A percentile compares a stretch with the other conserved stretches of the same genome.
phyloP scores from a whole-genome alignment of 2,888 invertebrate genomes.

The Parnassius smintheus region DNA sequence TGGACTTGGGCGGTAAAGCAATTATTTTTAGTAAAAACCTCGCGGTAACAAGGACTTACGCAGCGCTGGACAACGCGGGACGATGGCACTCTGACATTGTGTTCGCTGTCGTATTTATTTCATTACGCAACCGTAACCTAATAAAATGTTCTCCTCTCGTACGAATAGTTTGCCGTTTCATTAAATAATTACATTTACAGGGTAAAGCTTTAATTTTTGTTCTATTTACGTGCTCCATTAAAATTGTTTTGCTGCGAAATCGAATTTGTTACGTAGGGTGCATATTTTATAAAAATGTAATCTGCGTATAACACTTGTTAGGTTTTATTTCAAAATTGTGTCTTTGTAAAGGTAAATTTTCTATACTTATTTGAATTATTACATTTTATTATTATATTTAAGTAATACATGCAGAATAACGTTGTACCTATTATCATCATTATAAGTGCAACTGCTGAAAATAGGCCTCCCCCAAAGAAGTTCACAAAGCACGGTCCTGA shows the following conservation, averaged over 20 bases:
- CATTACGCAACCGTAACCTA: conserved; percentile 65
- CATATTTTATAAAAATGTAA: conserved; percentile 7
- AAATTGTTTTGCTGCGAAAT: conserved; percentile 53
- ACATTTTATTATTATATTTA: too few relatives aligned
- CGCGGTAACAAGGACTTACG: background rate
- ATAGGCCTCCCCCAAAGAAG: too few relatives aligned
- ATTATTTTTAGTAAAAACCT: too few relatives aligned
- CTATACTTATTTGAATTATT: too few relatives aligned
- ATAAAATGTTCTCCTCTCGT: conserved; percentile 60
- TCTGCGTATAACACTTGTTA: too few relatives aligned
- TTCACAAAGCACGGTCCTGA: too few relatives aligned
- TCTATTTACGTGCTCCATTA: conserved; percentile 37
- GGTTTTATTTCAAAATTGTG: too few relatives aligned
- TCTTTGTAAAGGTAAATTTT: too few relatives aligned
- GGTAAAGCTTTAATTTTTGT: conserved; percentile 48
- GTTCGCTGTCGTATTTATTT: conserved; percentile 51
- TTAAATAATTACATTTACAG: conserved; percentile 66
- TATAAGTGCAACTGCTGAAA: too few relatives aligned
- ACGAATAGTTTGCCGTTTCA: conserved; percentile 70
- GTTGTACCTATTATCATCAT: too few relatives aligned
- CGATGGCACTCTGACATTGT: conserved; percentile 6
- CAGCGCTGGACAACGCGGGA: background rate
- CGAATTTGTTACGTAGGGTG: conserved; percentile 55
- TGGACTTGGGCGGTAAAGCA: too few relatives aligned
- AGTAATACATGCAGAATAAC: too few relatives aligned